Conservation (phyloP, 2,888 invertebrate genomes). For the Malthinus flaveolus region DNA sequence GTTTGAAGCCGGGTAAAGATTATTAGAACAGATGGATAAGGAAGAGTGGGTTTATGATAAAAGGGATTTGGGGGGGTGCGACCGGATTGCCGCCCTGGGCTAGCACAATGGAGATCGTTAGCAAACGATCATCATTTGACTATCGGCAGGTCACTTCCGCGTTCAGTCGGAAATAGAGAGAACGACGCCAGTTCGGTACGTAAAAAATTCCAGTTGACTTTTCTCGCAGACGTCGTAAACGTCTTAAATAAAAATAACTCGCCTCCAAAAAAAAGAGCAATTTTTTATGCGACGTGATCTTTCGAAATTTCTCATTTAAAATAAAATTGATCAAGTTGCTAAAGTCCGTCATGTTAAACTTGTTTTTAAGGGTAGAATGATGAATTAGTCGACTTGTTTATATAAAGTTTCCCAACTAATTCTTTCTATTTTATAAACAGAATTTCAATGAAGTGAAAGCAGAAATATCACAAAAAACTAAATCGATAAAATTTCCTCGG, state of each 20-base stretch:
- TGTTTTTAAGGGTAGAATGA: neutral
- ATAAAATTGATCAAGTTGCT: too few relatives aligned
- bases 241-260: conserved; percentile 7
- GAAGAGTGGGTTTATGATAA: conserved; percentile 18
- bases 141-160: conserved; percentile 46
- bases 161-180: conserved; percentile 39
- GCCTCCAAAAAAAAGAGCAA: too few relatives aligned
- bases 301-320: too few relatives aligned
- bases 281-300: too few relatives aligned
- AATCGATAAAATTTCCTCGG: conserved; percentile 13
- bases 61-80: conserved; percentile 18
- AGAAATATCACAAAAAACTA: conserved; percentile 12
- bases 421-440: conserved; percentile 6
- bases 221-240: conserved; percentile 21
- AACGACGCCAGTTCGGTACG: conserved; percentile 22
- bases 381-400: conserved; percentile 2
- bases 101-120: conserved; percentile 45
- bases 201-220: conserved; percentile 34
- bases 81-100: conserved; percentile 32
- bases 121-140: conserved; percentile 45
- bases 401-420: conserved; percentile 5
- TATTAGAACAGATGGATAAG: conserved; percentile 19
- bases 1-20: conserved; percentile 12
- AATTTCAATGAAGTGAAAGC: conserved; percentile 6
- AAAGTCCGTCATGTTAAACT: neutral